Base-by-base conservation (phyloP, 1,140 invertebrate species). In the Homalodisca vitripennis region DNA sequence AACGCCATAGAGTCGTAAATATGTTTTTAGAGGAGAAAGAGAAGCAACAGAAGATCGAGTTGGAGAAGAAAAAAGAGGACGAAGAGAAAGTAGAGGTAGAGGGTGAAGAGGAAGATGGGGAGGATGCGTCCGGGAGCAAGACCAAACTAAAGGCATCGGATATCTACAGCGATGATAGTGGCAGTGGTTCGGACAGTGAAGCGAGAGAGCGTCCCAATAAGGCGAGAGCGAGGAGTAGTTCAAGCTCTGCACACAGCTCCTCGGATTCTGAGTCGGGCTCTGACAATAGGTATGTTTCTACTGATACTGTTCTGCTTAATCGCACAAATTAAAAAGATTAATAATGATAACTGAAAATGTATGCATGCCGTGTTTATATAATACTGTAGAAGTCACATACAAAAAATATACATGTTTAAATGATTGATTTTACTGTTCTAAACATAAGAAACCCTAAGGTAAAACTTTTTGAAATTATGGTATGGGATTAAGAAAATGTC, bases 111-210 rank as follows among this genome's bases (percentile, higher is more conserved):
- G 82, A 83, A 48, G 82, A 84, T 31, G 80, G 80, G 69, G 81
- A 82, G 29, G 74, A 66, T 71, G 41, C 71, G 71, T 24, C 73
- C 70, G 75, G 79, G 24, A 30, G 79, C 1, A 87, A 86, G 74
- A 87, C 86, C 63, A 89, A 93, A 78, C 81, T 95, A 63, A 97
- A 95, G 82, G 92, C 94, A 0, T 95, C 93, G 0, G 95, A 98
- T 80, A 95, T 98, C 74, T 98, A 98, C 80, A 97, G 95, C 0
- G 95, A 98, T 79, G 95, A 97, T 72, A 95, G 93, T 72, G 93
- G 91, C 12, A 93, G 89, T 69, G 91, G 89, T 73, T 88, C 86
- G n/a, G 88, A 82, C 55, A 76, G 78, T 47, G 84, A 86, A 55
- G 86, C 87, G 67, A 67, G 32, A 14, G 73, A 69, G 24, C 74